These are phyloP conservation scores for Jordanella pulchra DNA, from an alignment of 2,797 vertebrate genomes.

Conservation along the genomic window DNA sequence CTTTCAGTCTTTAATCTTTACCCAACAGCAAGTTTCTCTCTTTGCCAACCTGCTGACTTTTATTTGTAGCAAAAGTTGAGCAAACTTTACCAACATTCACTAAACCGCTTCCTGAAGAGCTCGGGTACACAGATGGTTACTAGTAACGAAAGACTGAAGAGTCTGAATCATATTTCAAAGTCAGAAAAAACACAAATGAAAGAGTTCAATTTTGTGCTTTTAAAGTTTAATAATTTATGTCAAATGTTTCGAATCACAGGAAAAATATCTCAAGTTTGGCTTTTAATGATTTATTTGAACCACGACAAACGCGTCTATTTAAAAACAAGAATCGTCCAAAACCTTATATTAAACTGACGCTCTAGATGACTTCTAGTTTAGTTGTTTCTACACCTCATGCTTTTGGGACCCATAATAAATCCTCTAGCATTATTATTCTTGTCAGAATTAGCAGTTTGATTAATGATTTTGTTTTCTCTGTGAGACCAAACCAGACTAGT, in stretches of 20 bases:
- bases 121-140: neutral
- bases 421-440: neutral
- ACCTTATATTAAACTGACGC: too few species aligned
- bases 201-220: neutral
- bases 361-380: too few species aligned
- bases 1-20: conserved; percentile 3
- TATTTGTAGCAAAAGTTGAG: neutral
- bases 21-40: neutral
- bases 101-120: neutral
- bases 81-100: neutral
- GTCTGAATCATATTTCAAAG: neutral
- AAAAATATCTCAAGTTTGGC: too few species aligned
- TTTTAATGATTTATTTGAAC: too few species aligned
- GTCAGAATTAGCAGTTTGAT: neutral
- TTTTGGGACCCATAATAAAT: neutral
- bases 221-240: too few species aligned
- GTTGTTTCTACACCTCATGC: too few species aligned
- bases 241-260: too few species aligned
- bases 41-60: neutral
- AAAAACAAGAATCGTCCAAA: too few species aligned
- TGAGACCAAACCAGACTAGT: too few species aligned
- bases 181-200: neutral
- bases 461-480: too few species aligned
- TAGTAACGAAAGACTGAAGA: neutral
- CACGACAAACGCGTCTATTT: too few species aligned